phyloP scores from a whole-genome alignment of 2,797 vertebrate genomes.

The Crotalus adamanteus region DNA sequence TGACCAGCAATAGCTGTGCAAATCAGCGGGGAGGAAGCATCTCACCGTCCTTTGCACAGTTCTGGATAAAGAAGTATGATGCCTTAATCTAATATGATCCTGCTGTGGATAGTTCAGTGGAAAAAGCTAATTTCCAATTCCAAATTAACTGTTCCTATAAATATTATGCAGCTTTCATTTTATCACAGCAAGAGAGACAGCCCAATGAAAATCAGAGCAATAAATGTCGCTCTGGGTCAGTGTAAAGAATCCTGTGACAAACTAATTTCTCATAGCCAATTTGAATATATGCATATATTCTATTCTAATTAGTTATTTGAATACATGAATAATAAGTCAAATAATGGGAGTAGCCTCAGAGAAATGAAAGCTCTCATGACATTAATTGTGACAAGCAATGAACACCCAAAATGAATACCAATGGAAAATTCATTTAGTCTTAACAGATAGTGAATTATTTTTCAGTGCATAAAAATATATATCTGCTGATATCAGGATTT shows the following conservation, averaged over 20 bases:
- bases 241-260: constrained; percentile 27
- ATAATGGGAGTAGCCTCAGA: constrained; percentile 13
- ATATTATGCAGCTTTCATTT: constrained; percentile 44
- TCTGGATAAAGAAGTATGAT: constrained; percentile 19
- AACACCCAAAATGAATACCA: constrained; percentile 30
- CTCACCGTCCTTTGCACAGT: constrained; percentile 53
- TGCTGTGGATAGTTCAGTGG: constrained; percentile 55
- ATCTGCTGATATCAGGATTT: neutral
- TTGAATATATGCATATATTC: constrained; percentile 21
- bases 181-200: constrained; percentile 38
- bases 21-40: constrained; percentile 15
- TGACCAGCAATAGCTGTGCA: constrained; percentile 35
- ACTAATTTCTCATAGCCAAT: constrained; percentile 24
- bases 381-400: constrained; percentile 11
- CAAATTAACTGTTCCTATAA: constrained; percentile 61
- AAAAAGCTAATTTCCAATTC: constrained; percentile 59
- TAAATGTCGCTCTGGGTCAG: constrained; percentile 43
- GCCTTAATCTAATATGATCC: constrained; percentile 52
- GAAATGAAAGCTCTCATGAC: constrained; percentile 10
- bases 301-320: constrained; percentile 37
- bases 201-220: constrained; percentile 49
- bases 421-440: neutral
- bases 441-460: neutral
- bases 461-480: neutral
- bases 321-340: constrained; percentile 32